Conservation (phyloP, 2,888 invertebrate species). For the Lycocerus yunnanus region DNA sequence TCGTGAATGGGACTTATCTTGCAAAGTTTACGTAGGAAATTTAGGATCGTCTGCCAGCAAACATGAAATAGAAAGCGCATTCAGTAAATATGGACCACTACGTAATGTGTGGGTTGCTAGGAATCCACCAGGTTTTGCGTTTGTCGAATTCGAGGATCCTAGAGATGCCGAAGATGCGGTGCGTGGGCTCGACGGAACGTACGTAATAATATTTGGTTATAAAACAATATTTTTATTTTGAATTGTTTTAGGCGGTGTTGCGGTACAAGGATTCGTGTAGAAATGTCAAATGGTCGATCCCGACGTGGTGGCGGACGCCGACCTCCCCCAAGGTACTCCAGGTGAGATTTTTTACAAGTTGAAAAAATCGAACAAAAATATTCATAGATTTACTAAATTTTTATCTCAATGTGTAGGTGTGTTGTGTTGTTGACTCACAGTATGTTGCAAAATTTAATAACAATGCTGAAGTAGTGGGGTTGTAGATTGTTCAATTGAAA, state of each 20-base stretch:
- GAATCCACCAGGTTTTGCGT: slow-evolving; percentile 91
- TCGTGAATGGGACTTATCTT: slow-evolving; percentile 83
- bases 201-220: slow-evolving; percentile 50
- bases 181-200: slow-evolving; percentile 82
- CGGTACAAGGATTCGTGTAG: slow-evolving; percentile 87
- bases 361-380: neutral
- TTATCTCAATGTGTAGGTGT: neutral
- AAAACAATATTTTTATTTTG: neutral
- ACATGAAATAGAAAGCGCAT: slow-evolving; percentile 86
- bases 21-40: slow-evolving; percentile 93
- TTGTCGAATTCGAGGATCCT: slow-evolving; percentile 87
- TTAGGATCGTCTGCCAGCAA: slow-evolving; percentile 89
- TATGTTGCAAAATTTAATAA: neutral
- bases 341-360: slow-evolving; percentile 32
- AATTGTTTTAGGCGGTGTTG: slow-evolving; percentile 74
- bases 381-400: neutral
- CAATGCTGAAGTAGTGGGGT: neutral
- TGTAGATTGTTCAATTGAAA: neutral
- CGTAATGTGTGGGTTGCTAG: slow-evolving; percentile 93
- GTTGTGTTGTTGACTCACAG: slow-evolving; percentile 19
- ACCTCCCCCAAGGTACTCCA: slow-evolving; percentile 52
- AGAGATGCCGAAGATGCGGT: slow-evolving; percentile 88
- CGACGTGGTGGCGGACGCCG: slow-evolving; percentile 58
- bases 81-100: slow-evolving; percentile 85
- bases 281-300: slow-evolving; percentile 90